Evolutionary conservation across 2,113 vertebrate species (phyloP).

Genomic region (Heloderma charlesbogerti): DNA sequence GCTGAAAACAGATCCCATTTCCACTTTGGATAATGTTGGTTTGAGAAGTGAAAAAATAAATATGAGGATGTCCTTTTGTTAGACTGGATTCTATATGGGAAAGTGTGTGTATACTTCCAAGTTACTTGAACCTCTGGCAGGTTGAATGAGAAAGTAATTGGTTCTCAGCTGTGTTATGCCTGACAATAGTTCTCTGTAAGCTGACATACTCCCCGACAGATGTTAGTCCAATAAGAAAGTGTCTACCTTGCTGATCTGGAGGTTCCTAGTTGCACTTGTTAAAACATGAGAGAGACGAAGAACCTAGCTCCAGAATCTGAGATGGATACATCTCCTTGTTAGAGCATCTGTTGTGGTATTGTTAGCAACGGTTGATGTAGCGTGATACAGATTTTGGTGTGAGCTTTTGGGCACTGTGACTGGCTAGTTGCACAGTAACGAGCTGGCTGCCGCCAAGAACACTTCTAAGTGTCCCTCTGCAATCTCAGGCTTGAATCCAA

Average conservation of each 20-base stretch:
- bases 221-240: background rate
- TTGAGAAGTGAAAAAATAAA: background rate
- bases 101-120: background rate
- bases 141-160: background rate
- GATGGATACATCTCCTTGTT: background rate
- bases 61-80: background rate
- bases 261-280: background rate
- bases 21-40: background rate
- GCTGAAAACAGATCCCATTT: background rate
- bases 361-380: background rate
- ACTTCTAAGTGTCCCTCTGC: background rate
- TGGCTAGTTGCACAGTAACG: background rate
- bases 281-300: background rate
- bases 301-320: background rate
- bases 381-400: background rate
- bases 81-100: background rate
- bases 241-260: background rate
- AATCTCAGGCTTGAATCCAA: too few species aligned
- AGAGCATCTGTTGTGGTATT: rapidly evolving
- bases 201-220: background rate
- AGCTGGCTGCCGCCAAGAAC: background rate
- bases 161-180: background rate
- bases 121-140: background rate
- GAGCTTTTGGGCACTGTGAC: background rate
- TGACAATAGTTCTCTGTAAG: background rate